A percentile compares a stretch with the other conserved stretches of the same genome.
Evolutionary conservation across 2,113 vertebrate genomes (phyloP).

Genomic region (Bos taurus): ARS-UCD2.0 NC_037354.1:8807501-8808000

Average conservation of each 20-base stretch:
- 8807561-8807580: background rate
- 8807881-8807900: background rate
- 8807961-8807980: background rate
- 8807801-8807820: background rate
- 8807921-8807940: background rate
- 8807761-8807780: background rate
- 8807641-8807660: background rate
- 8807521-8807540: background rate
- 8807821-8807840: background rate
- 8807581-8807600: background rate
- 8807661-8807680: background rate
- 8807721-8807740: background rate
- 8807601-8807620: background rate
- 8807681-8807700: background rate
- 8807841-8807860: background rate
- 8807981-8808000: background rate
- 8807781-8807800: background rate
- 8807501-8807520: background rate
- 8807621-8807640: background rate
- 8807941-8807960: background rate
- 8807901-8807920: background rate
- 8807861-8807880: background rate
- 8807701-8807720: background rate
- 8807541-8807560: background rate
- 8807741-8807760: background rate